Evolutionary conservation across 2,113 vertebrate genomes (phyloP), one percentile per base, ranked within the genome.

Genomic region (Engraulis encrasicolus): DNA sequence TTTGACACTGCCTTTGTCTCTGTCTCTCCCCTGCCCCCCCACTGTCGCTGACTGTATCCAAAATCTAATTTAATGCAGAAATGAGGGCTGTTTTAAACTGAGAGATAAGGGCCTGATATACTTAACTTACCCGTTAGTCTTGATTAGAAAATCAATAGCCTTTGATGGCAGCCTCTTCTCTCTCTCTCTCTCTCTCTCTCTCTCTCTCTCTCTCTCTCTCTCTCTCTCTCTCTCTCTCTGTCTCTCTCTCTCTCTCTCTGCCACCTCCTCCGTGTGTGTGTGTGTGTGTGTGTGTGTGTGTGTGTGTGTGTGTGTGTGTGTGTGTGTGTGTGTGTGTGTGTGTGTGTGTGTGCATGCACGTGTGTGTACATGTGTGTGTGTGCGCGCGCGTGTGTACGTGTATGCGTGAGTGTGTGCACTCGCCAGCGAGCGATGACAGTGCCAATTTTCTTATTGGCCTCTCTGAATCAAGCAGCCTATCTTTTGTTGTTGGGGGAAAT

Each of bases 91-190:
- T 82, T 34, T 91, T 92, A 91, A 95, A 93, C 87, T 86, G 91
- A 92, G 90, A 93, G 93, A 95, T 94, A 93, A 95, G 93, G 89
- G 88, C 84, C 91, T 93, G 92, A 94, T 95, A 94, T 93, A 91
- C 91, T 92, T 95, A 93, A 94, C 93, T 95, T 93, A 95, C 93
- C 92, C 91, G 93, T 95, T 92, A 88, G 91, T 93, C 91, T 94
- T 92, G 92, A 94, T 94, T 93, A 93, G 92, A 94, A 95, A 95
- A 95, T 95, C 95, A 94, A 94, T 95, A 91, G 92, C 88, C 91
- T 95, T 94, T 95, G 93, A 95, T 94, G 94, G 90, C 91, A 92
- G 89, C 91, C 91, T 91, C n/a, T n/a, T n/a, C 40, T 45, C 40
- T 45, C 40, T 45, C 40, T 5, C 40, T 45, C 9, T 45, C 3